These are phyloP conservation scores for Dynastes hyllus DNA, from an alignment of 2,888 invertebrate genomes.

Conservation along the genomic window DNA sequence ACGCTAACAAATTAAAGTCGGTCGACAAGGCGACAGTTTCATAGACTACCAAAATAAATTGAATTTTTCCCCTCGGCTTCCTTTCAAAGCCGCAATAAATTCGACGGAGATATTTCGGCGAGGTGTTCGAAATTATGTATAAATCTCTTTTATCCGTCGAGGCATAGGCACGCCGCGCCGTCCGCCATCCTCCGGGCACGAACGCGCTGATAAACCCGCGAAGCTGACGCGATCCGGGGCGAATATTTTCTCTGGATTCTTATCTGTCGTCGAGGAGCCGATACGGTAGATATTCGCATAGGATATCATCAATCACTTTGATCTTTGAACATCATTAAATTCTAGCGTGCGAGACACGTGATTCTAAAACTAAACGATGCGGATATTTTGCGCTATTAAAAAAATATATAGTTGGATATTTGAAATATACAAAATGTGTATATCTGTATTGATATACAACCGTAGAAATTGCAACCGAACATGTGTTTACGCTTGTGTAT, in stretches of 20 bases:
- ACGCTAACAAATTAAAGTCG: constrained; percentile 9
- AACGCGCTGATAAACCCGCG: neutral
- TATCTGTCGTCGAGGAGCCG: neutral
- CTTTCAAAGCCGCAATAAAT: constrained; percentile 19
- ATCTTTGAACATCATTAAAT: neutral
- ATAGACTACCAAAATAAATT: neutral
- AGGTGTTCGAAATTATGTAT: constrained; percentile 32
- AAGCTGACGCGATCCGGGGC: neutral
- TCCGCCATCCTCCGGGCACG: neutral
- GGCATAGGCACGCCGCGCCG: neutral
- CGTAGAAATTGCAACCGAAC: too few relatives aligned
- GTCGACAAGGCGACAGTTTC: neutral
- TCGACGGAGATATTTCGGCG: constrained; percentile 17
- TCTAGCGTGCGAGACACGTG: neutral
- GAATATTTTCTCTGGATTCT: neutral
- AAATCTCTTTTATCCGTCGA: constrained; percentile 27
- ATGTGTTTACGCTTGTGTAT: too few relatives aligned
- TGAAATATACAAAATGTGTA: neutral
- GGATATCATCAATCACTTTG: constrained; percentile 9
- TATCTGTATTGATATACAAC: too few relatives aligned
- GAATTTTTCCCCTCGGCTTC: constrained; percentile 22
- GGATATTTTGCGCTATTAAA: neutral
- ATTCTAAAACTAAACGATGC: too few relatives aligned
- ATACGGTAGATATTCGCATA: neutral
- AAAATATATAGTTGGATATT: neutral